Conservation (phyloP, 1,140 invertebrate genomes). For the Saccostrea echinata region DNA sequence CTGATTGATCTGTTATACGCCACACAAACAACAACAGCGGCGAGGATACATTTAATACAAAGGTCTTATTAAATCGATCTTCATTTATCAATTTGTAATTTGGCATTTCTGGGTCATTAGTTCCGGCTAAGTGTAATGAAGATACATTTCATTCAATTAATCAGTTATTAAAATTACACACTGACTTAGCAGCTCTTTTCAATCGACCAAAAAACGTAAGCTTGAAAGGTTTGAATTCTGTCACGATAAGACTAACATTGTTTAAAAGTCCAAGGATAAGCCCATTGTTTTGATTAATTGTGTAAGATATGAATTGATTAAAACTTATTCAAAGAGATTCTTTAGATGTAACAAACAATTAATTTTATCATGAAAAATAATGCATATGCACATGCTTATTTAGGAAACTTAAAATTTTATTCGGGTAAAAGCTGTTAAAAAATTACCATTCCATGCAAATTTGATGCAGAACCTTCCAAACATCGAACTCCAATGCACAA, state of each 20-base stretch:
- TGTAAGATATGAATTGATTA: neutral
- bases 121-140: neutral
- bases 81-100: constrained; percentile 15
- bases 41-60: neutral
- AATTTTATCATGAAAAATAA: too few species aligned
- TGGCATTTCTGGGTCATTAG: constrained; percentile 23
- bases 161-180: neutral
- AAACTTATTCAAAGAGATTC: too few species aligned
- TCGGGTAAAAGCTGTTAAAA: too few species aligned
- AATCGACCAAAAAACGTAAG: neutral
- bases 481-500: too few species aligned
- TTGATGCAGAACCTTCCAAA: too few species aligned
- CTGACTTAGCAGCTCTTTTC: neutral
- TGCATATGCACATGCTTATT: too few species aligned
- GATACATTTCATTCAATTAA: neutral
- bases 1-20: neutral
- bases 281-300: neutral
- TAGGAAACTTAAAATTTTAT: too few species aligned
- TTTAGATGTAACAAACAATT: too few species aligned
- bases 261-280: neutral
- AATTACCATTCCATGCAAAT: too few species aligned
- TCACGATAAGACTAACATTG: neutral
- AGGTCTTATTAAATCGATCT: neutral
- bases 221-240: neutral
- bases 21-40: neutral